Evolutionary conservation across 2,888 invertebrate species (phyloP).

Genomic region (Pollenia amentaria): DNA sequence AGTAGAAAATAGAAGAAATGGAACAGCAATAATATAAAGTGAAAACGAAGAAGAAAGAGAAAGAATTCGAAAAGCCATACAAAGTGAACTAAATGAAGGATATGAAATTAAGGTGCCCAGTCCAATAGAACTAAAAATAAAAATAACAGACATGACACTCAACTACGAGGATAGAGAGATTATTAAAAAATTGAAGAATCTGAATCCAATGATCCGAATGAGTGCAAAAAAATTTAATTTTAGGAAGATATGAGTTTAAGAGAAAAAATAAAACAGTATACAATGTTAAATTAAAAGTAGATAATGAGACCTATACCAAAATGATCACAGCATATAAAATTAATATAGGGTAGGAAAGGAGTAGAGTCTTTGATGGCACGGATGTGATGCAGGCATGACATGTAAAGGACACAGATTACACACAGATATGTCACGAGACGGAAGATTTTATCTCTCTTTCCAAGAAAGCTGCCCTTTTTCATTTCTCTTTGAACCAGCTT

Average conservation of each 20-base stretch:
- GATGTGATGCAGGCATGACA: neutral
- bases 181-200: neutral
- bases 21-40: neutral
- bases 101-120: neutral
- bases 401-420: conserved; percentile 3
- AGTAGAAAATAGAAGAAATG: neutral
- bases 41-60: neutral
- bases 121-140: neutral
- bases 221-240: conserved; percentile 9
- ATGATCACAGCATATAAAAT: neutral
- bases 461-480: too few species aligned
- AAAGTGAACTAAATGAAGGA: neutral
- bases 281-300: conserved; percentile 10
- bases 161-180: neutral
- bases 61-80: neutral
- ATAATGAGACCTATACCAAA: conserved; percentile 13
- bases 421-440: too few species aligned
- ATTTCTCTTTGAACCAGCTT: too few species aligned
- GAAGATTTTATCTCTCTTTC: too few species aligned
- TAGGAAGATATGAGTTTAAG: neutral
- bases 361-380: conserved; percentile 9
- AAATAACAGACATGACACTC: neutral
- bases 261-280: conserved; percentile 7
- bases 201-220: neutral
- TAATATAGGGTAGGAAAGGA: conserved; percentile 32